Evolutionary conservation across 1,140 invertebrate species (phyloP), one percentile per base, ranked within the genome.

Genomic region (Tetraneura akinire): DNA sequence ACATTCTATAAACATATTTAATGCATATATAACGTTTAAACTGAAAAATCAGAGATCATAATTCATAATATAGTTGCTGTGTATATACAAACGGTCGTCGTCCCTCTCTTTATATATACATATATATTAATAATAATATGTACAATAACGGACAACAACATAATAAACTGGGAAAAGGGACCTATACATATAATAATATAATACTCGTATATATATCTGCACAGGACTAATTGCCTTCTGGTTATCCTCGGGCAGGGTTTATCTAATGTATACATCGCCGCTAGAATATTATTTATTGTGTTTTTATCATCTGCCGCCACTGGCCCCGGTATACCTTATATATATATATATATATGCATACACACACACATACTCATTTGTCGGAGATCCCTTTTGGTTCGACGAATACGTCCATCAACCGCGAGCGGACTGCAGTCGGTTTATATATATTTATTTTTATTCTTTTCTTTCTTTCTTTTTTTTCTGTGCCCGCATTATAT

Each of bases 181-280:
- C 14, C 66, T 45, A 42, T 23, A 45, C n/a, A 37, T 18, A n/a
- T 4, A 21, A 37, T 4, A 21, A 21, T 16, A 47, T 37, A 37
- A 26, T 18, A n/a, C n/a, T n/a, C n/a, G n/a, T n/a, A n/a, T n/a
- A n/a, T n/a, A n/a, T n/a, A 73, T 51, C 26, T 71, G 5, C n/a
- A 37, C n/a, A 45, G 53, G 74, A 78, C 74, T 78, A 78, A 78
- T 78, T 78, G 74, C 74, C 74, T 78, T 78, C 74, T 62, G 74
- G 74, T 78, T 78, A 78, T 78, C 74, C 74, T 60, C 51, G 71
- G 74, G 74, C 74, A 1, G 32, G 74, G 55, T 62, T 78, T 78
- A 78, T 78, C 74, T 62, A 57, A 62, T 49, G 68, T 47, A 60
- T 47, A 23, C 74, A 78, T 78, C 53, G 74, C 68, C 68, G 45